Base-by-base conservation (phyloP, 2,797 vertebrate genomes). In the Periparus ater region DNA sequence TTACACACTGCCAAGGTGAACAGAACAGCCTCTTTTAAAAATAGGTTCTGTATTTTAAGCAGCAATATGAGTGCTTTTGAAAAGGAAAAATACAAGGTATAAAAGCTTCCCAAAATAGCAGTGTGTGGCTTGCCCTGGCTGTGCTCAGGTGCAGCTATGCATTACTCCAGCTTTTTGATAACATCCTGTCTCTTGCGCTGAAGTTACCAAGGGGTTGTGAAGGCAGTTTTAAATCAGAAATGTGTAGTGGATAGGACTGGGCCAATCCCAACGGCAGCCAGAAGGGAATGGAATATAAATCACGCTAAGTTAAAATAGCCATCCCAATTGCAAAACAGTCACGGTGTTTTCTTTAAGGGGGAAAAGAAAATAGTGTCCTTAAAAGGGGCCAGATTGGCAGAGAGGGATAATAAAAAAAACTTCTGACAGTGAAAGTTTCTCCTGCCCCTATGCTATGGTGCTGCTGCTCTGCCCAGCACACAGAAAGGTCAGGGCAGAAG, bases 101-200 rank as follows among this genome's bases (percentile, higher is more conserved):
- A 62, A 95, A 89, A 82, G 51, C 63, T 73, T 96, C 96, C 76
- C 60, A 0, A 93, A 96, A 97, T 91, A 96, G 95, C 73, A 86
- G 73, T 0, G 1, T 91, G 94, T 0, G 47, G 85, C 91, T 96
- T 84, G 85, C 85, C 89, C 76, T 83, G 89, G 89, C 88, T 93
- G 76, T 57, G 83, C 71, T 93, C 91, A 96, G 88, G 91, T 93
- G 88, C 89, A 94, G 89, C 40, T 94, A 65, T 76, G 77, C 60
- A 32, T 61, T 86, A 54, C 89, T 86, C 80, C 63, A 20, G 71
- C 22, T 96, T 89, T 96, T 53, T 79, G 91, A 94, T 93, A 96
- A 93, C 91, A 96, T 96, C 92, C 94, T 95, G 95, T 78, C 89
- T 91, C 92, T 87, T 65, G 86, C 0, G 2, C 89, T 25, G 73